These are phyloP conservation scores for Heteropelma amictum DNA, from an alignment of 2,888 invertebrate species.

Conservation along the genomic window DNA sequence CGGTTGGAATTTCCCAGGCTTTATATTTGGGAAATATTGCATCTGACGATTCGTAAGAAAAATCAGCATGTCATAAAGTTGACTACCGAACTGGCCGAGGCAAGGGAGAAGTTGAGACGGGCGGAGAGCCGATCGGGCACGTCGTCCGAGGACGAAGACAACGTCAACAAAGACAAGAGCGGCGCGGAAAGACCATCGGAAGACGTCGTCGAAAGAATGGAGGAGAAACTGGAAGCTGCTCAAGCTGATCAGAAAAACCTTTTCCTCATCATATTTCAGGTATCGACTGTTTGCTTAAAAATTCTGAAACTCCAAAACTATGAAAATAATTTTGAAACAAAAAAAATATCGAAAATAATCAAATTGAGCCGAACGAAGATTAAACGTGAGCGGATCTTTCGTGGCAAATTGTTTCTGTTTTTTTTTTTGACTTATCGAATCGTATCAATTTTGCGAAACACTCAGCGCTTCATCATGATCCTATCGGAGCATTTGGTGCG, in stretches of 20 bases:
- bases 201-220: constrained; percentile 96
- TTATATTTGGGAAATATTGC: constrained; percentile 98
- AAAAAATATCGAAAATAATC: not conserved
- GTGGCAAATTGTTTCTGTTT: not conserved
- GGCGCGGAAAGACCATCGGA: constrained; percentile 84
- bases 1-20: no score
- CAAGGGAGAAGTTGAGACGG: constrained; percentile 90
- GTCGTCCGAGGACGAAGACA: constrained; percentile 88
- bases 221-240: constrained; percentile 95
- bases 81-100: constrained; percentile 88
- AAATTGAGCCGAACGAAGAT: not conserved
- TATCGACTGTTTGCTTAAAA: constrained; percentile 60
- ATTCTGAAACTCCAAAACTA: not conserved
- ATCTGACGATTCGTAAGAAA: constrained; percentile 97
- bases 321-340: not conserved
- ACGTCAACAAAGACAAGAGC: constrained; percentile 79
- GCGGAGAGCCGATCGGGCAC: constrained; percentile 89
- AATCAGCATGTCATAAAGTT: constrained; percentile 95
- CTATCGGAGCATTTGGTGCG: constrained; percentile 96
- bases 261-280: constrained; percentile 97
- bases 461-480: constrained; percentile 98
- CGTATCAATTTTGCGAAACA: no score
- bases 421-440: no score
- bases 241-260: constrained; percentile 98
- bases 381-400: not conserved